Evolutionary conservation across 2,113 vertebrate genomes (phyloP).

Genomic region (Lichenostomus cassidix): DNA sequence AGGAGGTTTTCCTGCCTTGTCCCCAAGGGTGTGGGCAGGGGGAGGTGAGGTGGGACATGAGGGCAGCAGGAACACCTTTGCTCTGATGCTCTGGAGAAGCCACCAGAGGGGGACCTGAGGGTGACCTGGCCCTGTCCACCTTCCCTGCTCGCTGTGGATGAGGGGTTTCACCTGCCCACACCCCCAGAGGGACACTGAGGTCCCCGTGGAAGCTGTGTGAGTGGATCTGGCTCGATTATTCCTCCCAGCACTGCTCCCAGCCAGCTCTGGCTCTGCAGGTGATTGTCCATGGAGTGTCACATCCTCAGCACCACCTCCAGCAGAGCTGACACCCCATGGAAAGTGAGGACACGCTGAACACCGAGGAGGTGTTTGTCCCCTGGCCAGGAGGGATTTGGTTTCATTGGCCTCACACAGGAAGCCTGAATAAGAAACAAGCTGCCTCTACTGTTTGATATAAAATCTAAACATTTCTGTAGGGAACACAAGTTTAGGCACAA

Average conservation of each 20-base stretch:
- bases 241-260: conserved; percentile 39
- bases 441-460: not conserved
- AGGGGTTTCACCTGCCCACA: not conserved
- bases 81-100: not conserved
- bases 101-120: not conserved
- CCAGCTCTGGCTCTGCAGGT: not conserved
- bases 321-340: not conserved
- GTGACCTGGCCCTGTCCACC: not conserved
- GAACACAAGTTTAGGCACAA: not conserved
- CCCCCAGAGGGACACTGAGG: not conserved
- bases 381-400: not conserved
- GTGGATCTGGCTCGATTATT: conserved; percentile 6
- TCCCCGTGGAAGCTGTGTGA: not conserved
- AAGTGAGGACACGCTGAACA: too few species aligned
- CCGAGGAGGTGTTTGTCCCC: not conserved
- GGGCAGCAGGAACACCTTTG: not conserved
- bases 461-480: not conserved
- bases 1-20: rapidly evolving
- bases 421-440: not conserved
- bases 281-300: conserved; percentile 10
- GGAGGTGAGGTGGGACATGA: rapidly evolving
- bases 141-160: rapidly evolving
- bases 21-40: not conserved
- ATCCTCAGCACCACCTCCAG: not conserved
- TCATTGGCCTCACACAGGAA: not conserved